A percentile compares a stretch with the other conserved stretches of the same genome.
Conservation (phyloP, 2,797 vertebrate genomes). For the Typhlichthys eigenmanni region DNA sequence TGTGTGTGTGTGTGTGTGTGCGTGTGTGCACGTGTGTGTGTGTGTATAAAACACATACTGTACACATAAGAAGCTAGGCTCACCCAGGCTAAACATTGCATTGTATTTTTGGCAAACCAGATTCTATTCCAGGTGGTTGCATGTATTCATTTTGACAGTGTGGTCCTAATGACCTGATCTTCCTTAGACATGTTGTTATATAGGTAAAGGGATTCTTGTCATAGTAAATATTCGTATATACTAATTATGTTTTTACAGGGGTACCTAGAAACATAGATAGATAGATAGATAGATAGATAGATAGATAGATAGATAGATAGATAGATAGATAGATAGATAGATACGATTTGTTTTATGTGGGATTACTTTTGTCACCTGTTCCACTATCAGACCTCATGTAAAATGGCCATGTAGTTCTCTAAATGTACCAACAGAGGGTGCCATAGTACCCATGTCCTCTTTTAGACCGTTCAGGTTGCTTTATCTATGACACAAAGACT, state of each 20-base stretch:
- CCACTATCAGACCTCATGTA: not conserved
- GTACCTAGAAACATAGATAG: too few species aligned
- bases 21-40: too few species aligned
- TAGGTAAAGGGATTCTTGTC: too few species aligned
- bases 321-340: too few species aligned
- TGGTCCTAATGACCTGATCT: constrained; percentile 42
- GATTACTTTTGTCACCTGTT: not conserved
- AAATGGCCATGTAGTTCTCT: constrained; percentile 21
- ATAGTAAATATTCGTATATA: too few species aligned
- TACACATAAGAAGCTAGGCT: constrained; percentile 32
- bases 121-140: constrained; percentile 67
- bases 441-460: constrained; percentile 55
- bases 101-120: constrained; percentile 55
- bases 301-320: too few species aligned
- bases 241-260: too few species aligned
- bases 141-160: constrained; percentile 54
- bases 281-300: too few species aligned
- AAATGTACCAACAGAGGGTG: constrained; percentile 63
- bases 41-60: not conserved
- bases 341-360: too few species aligned
- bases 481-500: constrained; percentile 26
- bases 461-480: not conserved
- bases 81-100: constrained; percentile 54
- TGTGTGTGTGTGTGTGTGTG: too few species aligned
- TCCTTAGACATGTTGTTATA: not conserved